Evolutionary conservation across 1,140 invertebrate species (phyloP).

Genomic region (Gryllus bimaculatus): DNA sequence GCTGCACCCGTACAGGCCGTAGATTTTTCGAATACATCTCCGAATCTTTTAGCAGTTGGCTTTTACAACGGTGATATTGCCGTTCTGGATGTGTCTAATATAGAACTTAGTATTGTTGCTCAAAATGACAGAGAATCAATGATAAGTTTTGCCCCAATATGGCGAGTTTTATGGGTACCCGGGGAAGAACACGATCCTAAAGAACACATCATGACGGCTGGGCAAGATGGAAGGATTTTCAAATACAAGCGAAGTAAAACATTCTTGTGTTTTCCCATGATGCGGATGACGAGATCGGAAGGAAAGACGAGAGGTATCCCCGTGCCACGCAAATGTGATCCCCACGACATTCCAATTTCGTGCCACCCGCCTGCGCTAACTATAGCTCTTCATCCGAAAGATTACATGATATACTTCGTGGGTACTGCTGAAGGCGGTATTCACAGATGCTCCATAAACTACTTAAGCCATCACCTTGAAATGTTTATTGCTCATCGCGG

Average conservation of each 20-base stretch:
- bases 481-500: slow-evolving; percentile 69
- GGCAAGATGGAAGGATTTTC: slow-evolving; percentile 46
- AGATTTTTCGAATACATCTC: slow-evolving; percentile 55
- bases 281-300: slow-evolving; percentile 50
- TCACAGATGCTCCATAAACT: slow-evolving; percentile 60
- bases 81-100: slow-evolving; percentile 54
- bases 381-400: slow-evolving; percentile 51
- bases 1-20: slow-evolving; percentile 58
- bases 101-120: slow-evolving; percentile 34
- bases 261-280: slow-evolving; percentile 46
- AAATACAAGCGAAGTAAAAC: slow-evolving; percentile 34
- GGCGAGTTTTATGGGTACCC: slow-evolving; percentile 36
- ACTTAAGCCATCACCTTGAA: slow-evolving; percentile 54
- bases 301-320: slow-evolving; percentile 41
- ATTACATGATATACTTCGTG: slow-evolving; percentile 60
- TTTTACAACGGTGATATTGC: slow-evolving; percentile 67
- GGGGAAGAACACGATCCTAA: slow-evolving; percentile 12
- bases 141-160: slow-evolving; percentile 54
- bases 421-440: slow-evolving; percentile 76
- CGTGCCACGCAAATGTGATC: slow-evolving; percentile 34
- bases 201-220: slow-evolving; percentile 38
- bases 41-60: slow-evolving; percentile 67
- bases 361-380: slow-evolving; percentile 49
- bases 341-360: slow-evolving; percentile 42
- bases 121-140: slow-evolving; percentile 42